Conservation (phyloP, 2,113 vertebrate species). For the Cavia aperea region DNA sequence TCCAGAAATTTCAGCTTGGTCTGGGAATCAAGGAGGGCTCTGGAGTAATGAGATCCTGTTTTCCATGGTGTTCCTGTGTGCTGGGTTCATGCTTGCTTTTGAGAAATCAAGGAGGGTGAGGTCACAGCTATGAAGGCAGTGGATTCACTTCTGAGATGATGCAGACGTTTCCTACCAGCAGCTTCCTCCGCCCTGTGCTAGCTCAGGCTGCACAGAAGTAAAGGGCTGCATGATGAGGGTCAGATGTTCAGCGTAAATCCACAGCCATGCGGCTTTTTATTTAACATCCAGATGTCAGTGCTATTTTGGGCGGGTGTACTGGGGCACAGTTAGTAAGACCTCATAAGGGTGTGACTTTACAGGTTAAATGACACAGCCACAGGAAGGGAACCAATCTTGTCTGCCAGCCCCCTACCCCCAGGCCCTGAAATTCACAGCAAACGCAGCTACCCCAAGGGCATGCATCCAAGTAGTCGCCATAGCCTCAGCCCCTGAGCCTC, state of each 20-base stretch:
- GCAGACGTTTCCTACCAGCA: neutral
- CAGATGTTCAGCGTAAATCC: constrained; percentile 64
- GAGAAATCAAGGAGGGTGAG: neutral
- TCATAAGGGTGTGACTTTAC: constrained; percentile 60
- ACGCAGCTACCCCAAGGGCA: neutral
- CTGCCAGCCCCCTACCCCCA: neutral
- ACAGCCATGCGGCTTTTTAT: constrained; percentile 42
- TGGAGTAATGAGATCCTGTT: neutral
- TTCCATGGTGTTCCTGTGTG: neutral
- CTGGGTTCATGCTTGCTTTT: neutral
- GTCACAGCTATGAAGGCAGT: neutral
- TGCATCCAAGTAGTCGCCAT: fast-evolving
- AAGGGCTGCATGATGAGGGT: constrained; percentile 59
- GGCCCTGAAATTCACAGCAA: neutral
- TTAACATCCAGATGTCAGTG: constrained; percentile 66
- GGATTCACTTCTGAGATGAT: neutral
- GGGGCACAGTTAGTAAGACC: constrained; percentile 59
- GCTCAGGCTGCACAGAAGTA: constrained; percentile 35
- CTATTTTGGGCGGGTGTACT: constrained; percentile 67
- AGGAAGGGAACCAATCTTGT: neutral
- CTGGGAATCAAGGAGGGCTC: neutral
- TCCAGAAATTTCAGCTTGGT: neutral
- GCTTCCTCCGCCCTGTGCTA: neutral
- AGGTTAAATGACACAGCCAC: constrained; percentile 40
- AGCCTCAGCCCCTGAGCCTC: fast-evolving